Conservation (phyloP, 2,888 invertebrate genomes). For the Myathropa florea region DNA sequence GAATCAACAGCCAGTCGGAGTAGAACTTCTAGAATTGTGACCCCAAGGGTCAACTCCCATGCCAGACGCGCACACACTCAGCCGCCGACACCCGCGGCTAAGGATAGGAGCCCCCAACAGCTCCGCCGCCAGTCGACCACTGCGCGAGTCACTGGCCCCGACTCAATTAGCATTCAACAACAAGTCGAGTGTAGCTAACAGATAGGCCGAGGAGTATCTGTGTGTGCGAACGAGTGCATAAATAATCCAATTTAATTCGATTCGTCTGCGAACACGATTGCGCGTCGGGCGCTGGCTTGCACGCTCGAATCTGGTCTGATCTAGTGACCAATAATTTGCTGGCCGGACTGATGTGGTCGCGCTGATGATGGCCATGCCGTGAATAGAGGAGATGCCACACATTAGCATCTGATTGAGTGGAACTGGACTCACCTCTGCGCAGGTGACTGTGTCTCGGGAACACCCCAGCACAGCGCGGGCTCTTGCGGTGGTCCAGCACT, state of each 20-base stretch:
- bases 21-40: constrained; percentile 42
- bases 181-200: constrained; percentile 39
- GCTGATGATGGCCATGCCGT: constrained; percentile 12
- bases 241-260: constrained; percentile 67
- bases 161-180: constrained; percentile 65
- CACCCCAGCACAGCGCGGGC: constrained; percentile 19
- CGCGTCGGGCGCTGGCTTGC: background rate
- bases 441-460: constrained; percentile 23
- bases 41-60: constrained; percentile 50
- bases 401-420: constrained; percentile 40
- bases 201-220: constrained; percentile 6
- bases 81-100: background rate
- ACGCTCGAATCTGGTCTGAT: constrained; percentile 49
- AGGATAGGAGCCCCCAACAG: constrained; percentile 38
- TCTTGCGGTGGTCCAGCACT: constrained; percentile 56
- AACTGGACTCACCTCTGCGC: constrained; percentile 25
- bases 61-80: constrained; percentile 38
- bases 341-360: background rate
- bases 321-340: constrained; percentile 69
- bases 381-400: constrained; percentile 11
- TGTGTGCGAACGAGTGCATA: constrained; percentile 51
- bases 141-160: constrained; percentile 47
- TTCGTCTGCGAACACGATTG: constrained; percentile 61
- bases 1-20: constrained; percentile 12
- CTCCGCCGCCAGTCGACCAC: background rate